These are phyloP conservation scores for Rotaria macrura DNA, from an alignment of 2,888 invertebrate genomes.

Conservation along the genomic window DNA sequence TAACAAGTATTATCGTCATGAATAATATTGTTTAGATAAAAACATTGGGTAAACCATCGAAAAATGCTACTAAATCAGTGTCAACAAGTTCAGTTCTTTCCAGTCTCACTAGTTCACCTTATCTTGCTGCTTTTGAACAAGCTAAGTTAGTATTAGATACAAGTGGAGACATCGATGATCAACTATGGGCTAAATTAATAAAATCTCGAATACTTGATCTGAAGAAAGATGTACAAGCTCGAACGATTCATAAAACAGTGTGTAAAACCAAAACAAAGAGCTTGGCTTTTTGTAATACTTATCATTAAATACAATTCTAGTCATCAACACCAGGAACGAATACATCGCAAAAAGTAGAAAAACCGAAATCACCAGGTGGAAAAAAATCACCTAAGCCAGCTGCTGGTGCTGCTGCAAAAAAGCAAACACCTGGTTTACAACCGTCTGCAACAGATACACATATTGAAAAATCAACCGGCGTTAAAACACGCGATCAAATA, in stretches of 20 bases:
- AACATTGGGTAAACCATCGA: neutral
- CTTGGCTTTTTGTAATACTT: too few species aligned
- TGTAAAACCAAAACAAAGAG: too few species aligned
- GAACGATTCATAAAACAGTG: constrained; percentile 44
- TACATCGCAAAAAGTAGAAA: constrained; percentile 40
- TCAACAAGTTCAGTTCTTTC: constrained; percentile 16
- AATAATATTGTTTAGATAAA: neutral
- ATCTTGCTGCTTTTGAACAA: constrained; percentile 38
- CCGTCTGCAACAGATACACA: neutral
- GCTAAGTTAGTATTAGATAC: constrained; percentile 44
- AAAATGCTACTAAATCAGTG: neutral
- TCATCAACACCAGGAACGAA: constrained; percentile 36
- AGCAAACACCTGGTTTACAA: neutral
- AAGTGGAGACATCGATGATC: constrained; percentile 44
- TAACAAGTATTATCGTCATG: too few species aligned
- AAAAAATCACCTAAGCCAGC: constrained; percentile 48
- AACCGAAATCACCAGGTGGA: constrained; percentile 43
- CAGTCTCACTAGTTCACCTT: neutral
- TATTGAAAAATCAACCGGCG: constrained; percentile 46
- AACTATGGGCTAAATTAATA: constrained; percentile 45
- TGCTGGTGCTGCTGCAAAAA: constrained; percentile 30
- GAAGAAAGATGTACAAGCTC: constrained; percentile 42
- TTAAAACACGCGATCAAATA: constrained; percentile 48
- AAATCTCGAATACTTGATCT: constrained; percentile 45
- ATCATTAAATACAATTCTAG: too few species aligned